phyloP scores from a whole-genome alignment of 1,140 invertebrate genomes.

The Antheraea mylitta region DNA sequence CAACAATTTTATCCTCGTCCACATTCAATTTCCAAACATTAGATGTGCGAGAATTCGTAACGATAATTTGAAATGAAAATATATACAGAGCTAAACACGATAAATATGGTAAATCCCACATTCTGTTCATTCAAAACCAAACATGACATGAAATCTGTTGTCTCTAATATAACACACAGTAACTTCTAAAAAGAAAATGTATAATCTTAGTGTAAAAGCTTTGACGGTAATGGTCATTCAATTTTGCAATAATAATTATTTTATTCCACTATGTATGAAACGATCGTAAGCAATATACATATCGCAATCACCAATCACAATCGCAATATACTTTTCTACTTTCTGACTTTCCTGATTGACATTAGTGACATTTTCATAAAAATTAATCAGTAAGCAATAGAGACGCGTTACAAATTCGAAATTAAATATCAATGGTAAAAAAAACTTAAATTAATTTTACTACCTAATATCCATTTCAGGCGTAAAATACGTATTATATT shows the following conservation, averaged over 20 bases:
- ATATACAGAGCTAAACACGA: conserved; percentile 77
- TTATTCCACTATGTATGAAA: not conserved
- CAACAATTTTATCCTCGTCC: conserved; percentile 84
- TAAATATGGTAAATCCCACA: conserved; percentile 76
- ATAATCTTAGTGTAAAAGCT: not conserved
- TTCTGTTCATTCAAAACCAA: conserved; percentile 50
- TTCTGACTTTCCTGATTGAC: not conserved
- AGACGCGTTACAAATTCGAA: too few species aligned
- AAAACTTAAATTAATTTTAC: too few species aligned
- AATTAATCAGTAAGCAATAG: not conserved
- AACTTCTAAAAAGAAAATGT: conserved; percentile 30
- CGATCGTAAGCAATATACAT: not conserved
- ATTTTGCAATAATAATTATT: not conserved
- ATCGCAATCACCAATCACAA: conserved; percentile 1
- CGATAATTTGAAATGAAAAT: conserved; percentile 83
- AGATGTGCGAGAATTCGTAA: conserved; percentile 85
- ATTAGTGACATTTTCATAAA: not conserved
- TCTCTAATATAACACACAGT: conserved; percentile 21
- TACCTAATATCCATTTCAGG: too few species aligned
- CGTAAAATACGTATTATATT: too few species aligned
- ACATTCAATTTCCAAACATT: conserved; percentile 86
- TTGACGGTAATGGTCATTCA: not conserved
- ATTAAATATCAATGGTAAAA: too few species aligned
- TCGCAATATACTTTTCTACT: not conserved
- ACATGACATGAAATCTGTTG: conserved; percentile 57